Base-by-base conservation (phyloP, 1,140 invertebrate species). In the Anadara kagoshimensis region DNA sequence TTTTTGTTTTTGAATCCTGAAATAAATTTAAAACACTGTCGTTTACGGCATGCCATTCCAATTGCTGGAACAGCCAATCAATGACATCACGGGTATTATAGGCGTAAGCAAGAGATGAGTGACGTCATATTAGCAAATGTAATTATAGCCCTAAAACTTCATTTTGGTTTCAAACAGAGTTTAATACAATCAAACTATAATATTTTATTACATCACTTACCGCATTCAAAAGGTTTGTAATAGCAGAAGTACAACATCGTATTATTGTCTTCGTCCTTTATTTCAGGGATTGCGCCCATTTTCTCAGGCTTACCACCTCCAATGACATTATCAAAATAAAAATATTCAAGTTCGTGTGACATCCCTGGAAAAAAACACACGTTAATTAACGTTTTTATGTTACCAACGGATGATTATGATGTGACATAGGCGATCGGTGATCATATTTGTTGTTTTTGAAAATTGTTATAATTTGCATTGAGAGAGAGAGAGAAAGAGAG, bases 181-280 rank as follows among this genome's bases (percentile, higher is more conserved):
- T n/a, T n/a, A n/a, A n/a, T n/a, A n/a, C n/a, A n/a, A n/a, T n/a
- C n/a, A n/a, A n/a, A n/a, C n/a, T n/a, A n/a, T n/a, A n/a, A n/a
- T n/a, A n/a, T n/a, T n/a, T n/a, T n/a, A 36, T 36, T 2, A 36
- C 29, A 7, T 36, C 29, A 68, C 70, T 16, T 72, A 78, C 77
- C 77, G 59, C 78, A 79, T 26, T 57, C 58, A 29, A 79, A 24
- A 12, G 78, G 73, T 41, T 54, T 71, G 45, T 79, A 79, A 51
- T 70, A 64, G 54, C 78, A 79, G 58, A 71, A 72, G 29, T 79
- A 73, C 3, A 79, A 61, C 36, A 73, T 43, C 7, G 78, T 79
- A 41, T 68, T 79, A 22, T 74, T 73, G 43, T 75, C 73, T 16
- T 49, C 67, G 26, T 49, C 45, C 20, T 69, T 73, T 11, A 69